Conservation (phyloP, 1,140 invertebrate species). For the Cotesia chilonis region DNA sequence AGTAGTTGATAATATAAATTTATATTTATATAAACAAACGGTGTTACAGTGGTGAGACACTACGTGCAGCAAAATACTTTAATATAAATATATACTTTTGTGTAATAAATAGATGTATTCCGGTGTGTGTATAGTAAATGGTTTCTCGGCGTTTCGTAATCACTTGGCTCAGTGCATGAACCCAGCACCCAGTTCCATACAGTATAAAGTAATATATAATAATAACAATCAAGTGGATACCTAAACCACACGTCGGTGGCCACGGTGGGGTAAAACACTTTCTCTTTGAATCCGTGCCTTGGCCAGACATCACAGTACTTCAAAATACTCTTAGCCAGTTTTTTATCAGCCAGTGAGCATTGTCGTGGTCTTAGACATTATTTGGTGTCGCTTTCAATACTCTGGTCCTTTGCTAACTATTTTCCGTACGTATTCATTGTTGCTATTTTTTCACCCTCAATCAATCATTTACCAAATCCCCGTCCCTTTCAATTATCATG, state of each 20-base stretch:
- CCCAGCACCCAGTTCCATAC: not conserved
- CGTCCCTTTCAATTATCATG: too few relatives aligned
- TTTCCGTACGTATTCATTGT: slow-evolving; percentile 22
- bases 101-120: too few relatives aligned
- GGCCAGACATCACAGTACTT: slow-evolving; percentile 12
- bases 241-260: not conserved
- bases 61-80: too few relatives aligned
- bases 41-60: too few relatives aligned
- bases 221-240: not conserved
- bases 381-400: slow-evolving; percentile 14
- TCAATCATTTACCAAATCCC: too few relatives aligned
- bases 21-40: too few relatives aligned
- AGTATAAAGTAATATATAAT: too few relatives aligned
- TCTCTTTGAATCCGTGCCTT: slow-evolving; percentile 29
- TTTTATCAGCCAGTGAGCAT: slow-evolving; percentile 37
- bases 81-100: too few relatives aligned
- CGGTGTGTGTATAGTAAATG: too few relatives aligned
- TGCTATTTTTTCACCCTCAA: not conserved
- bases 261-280: slow-evolving; percentile 33
- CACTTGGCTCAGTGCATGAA: not conserved
- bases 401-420: not conserved
- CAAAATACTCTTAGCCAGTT: slow-evolving; percentile 29
- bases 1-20: too few relatives aligned
- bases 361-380: slow-evolving; percentile 30
- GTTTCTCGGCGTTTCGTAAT: slow-evolving; percentile 15